Percentiles rank a stretch among this genome's conserved stretches.
Conservation (phyloP, 2,797 vertebrate species). For the Pseudochirops cupreus region DNA sequence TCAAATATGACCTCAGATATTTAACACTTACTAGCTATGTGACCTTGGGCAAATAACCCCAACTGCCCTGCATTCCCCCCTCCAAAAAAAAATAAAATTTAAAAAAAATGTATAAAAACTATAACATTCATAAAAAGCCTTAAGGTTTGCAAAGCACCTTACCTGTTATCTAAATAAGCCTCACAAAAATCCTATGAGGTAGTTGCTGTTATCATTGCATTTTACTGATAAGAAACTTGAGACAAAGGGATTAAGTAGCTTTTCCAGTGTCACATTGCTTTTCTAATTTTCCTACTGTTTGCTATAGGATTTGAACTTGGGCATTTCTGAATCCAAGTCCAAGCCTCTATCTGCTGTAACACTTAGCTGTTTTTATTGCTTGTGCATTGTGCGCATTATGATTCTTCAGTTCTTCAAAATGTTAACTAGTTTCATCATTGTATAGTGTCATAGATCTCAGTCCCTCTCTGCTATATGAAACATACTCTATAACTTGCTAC, state of each 20-base stretch:
- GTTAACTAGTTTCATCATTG: neutral
- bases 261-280: neutral
- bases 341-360: neutral
- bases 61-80: no score
- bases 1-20: no score
- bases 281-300: neutral
- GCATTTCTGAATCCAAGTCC: neutral
- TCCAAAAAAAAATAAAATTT: no score
- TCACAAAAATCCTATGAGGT: neutral
- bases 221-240: neutral
- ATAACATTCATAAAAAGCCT: neutral
- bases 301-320: neutral
- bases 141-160: neutral
- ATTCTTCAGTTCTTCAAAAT: neutral
- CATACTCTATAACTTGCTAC: neutral
- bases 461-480: neutral
- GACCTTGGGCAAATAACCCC: no score
- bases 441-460: neutral
- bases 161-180: neutral
- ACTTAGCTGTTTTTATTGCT: neutral
- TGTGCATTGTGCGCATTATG: neutral
- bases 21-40: no score
- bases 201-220: neutral
- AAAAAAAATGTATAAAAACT: no score
- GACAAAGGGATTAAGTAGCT: neutral